Base-by-base conservation (phyloP, 2,113 vertebrate genomes). In the Oxyura jamaicensis region DNA sequence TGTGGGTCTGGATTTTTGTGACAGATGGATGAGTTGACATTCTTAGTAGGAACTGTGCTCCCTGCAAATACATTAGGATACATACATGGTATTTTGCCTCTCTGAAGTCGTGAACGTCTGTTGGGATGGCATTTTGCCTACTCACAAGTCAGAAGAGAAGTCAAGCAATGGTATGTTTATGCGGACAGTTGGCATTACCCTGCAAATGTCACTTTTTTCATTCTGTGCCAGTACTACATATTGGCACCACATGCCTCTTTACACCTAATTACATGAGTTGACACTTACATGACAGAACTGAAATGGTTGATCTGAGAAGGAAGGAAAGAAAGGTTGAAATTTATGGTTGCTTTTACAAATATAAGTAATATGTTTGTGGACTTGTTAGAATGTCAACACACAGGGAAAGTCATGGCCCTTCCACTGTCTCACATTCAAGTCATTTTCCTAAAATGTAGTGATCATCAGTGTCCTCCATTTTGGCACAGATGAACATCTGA, bases 81-180 rank as follows among this genome's bases (percentile, higher is more conserved):
- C 53, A 69, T 93, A 88, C 69, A 50, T 68, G 53, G 36, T 94
- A 77, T 96, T 96, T 95, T 88, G 82, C 59, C 71, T 94, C 65
- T 94, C 69, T 78, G 80, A 94, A 95, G 90, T 79, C 62, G 5
- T 41, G 19, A 77, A 84, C 7, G 69, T 93, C 92, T 97, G 92
- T 84, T 96, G 83, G 66, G 62, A 86, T 96, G 93, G 92, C 95
- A 95, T 95, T 94, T 83, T 96, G 92, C 95, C 95, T 91, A 33
- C 44, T 82, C 66, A 82, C 10, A 69, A 92, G 73, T 80, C 80
- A 92, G 53, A 65, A 79, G 23, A 78, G 50, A 91, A 96, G 95
- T 93, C 80, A 95, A 26, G 80, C 39, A 90, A 91, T n/a, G 19
- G 65, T 86, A 75, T 76, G 60, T 83, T 96, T 88, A 65, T 88